Base-by-base conservation (phyloP, 2,797 vertebrate species). In the Falco berigora region DNA sequence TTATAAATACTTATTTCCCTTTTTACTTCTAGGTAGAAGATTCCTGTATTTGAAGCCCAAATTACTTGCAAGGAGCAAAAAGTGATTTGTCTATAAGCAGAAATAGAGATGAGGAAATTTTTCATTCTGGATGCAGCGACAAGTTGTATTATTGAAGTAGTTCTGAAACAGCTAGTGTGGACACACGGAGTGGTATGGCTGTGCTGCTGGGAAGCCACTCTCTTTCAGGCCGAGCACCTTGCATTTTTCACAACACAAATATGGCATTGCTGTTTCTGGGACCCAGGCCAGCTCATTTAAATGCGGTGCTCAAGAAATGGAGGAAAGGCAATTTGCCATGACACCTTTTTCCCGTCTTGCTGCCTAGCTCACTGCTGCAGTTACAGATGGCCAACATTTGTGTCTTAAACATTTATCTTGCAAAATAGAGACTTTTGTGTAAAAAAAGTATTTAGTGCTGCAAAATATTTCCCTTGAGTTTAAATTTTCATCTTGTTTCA, bases 341-440 rank as follows among this genome's bases (percentile, higher is more conserved):
- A 87, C 94, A 93, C 93, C 95, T 96, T 96, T 77, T 94, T 44
- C 44, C 88, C 94, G 77, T 96, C 90, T 77, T 94, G 71, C 90
- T 88, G 82, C 91, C 66, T 94, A 8, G 52, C 82, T 94, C 34
- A 19, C 72, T 92, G 82, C 88, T 92, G 85, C 82, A 76, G 47
- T 78, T 96, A 84, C 92, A 96, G 96, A 95, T 95, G 96, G 95
- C 92, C 66, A 59, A n/a, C 90, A 82, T 92, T 96, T 96, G 86
- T 93, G 77, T 56, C 88, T 92, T 52, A 53, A 79, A 94, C 88
- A 71, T 95, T 95, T 79, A 69, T 81, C 86, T 82, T 71, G 76
- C 44, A 82, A 93, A 91, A 59, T 36, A 52, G 20, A 74, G 76
- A 49, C 50, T 91, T 88, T 20, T 42, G 55, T 86, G 18, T 61